A percentile compares a stretch with the other conserved stretches of the same genome.
Evolutionary conservation across 2,113 vertebrate genomes (phyloP).

Genomic region (Centrocercus urophasianus): DNA sequence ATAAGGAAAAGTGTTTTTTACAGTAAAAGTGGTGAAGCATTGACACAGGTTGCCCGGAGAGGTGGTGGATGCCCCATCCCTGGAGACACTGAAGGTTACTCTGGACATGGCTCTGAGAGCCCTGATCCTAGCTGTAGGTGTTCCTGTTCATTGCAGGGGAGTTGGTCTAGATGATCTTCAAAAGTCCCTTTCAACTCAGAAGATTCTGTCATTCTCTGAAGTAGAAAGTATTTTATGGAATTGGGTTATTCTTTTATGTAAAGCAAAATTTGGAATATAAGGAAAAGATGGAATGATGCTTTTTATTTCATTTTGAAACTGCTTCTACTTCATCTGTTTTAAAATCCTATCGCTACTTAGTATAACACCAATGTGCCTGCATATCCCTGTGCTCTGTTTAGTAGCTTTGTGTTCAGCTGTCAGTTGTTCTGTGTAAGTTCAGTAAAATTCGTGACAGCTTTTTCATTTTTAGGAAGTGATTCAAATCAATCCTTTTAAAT

Average conservation of each 20-base stretch:
- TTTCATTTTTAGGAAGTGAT: background rate
- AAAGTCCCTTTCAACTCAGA: no score
- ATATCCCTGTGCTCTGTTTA: background rate
- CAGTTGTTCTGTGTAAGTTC: background rate
- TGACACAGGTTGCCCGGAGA: no score
- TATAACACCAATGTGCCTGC: background rate
- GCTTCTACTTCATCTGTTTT: background rate
- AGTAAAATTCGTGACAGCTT: background rate
- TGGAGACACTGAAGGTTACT: no score
- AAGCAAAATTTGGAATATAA: background rate
- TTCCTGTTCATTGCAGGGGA: no score
- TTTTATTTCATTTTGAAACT: background rate
- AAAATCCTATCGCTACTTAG: background rate
- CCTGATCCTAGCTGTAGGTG: no score
- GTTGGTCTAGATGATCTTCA: no score
- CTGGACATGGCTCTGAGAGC: no score
- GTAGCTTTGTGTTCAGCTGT: background rate
- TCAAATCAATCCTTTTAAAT: background rate
- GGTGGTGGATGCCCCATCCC: no score
- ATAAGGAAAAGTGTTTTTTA: no score
- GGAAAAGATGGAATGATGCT: background rate
- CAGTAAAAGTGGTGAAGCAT: no score
- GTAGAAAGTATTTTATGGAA: background rate
- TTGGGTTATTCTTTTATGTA: background rate
- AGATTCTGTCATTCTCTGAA: background rate